Evolutionary conservation across 2,888 invertebrate species (phyloP).

Genomic region (Drosophila dives): DNA sequence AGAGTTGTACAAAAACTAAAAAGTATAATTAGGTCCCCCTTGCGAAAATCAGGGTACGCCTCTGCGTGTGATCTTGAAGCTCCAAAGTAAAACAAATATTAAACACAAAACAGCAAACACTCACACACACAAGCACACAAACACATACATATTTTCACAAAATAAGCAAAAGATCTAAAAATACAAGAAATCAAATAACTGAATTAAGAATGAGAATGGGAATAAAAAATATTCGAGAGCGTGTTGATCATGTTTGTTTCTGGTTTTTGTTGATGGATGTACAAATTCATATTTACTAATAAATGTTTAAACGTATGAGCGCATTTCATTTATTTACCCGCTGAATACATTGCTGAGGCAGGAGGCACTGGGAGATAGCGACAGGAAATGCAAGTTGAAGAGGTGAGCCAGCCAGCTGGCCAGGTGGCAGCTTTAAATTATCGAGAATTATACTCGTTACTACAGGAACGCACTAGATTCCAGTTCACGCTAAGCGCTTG

Average conservation of each 20-base stretch:
- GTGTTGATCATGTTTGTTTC: constrained; percentile 20
- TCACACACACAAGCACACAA: constrained; percentile 10
- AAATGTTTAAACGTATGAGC: constrained; percentile 8
- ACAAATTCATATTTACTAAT: constrained; percentile 5
- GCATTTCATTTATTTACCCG: constrained; percentile 77
- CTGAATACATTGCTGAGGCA: constrained; percentile 78
- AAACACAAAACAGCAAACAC: neutral
- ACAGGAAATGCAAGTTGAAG: constrained; percentile 35
- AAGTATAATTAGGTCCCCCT: neutral
- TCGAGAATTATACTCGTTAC: constrained; percentile 32
- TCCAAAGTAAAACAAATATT: constrained; percentile 11
- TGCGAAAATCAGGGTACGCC: constrained; percentile 5
- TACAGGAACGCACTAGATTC: constrained; percentile 46
- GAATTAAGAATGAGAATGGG: constrained; percentile 10
- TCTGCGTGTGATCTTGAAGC: constrained; percentile 23
- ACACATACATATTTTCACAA: constrained; percentile 6
- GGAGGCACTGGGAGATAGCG: constrained; percentile 25
- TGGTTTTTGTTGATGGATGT: constrained; percentile 15
- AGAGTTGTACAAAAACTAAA: neutral
- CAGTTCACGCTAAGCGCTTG: constrained; percentile 43
- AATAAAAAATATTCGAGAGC: constrained; percentile 12
- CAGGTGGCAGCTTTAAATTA: constrained; percentile 26
- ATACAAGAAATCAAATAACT: constrained; percentile 32
- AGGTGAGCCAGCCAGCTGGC: constrained; percentile 27
- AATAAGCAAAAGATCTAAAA: constrained; percentile 32